Conservation (phyloP, 2,113 vertebrate species). For the Xiphophorus couchianus region DNA sequence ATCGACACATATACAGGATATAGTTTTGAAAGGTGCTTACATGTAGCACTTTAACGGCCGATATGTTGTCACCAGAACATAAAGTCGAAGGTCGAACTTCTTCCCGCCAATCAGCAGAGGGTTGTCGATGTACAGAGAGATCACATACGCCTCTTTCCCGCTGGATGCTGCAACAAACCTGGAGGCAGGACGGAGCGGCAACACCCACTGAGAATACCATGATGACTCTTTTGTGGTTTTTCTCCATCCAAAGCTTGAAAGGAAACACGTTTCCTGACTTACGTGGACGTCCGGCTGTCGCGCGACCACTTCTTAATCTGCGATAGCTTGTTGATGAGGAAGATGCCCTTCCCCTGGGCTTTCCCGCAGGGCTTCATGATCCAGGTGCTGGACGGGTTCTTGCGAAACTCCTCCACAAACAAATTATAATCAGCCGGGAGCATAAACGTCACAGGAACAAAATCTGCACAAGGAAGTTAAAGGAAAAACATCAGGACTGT, state of each 20-base stretch:
- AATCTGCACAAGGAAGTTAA: slow-evolving; percentile 80
- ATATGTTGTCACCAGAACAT: slow-evolving; percentile 94
- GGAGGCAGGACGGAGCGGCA: slow-evolving; percentile 1
- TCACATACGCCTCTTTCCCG: slow-evolving; percentile 96
- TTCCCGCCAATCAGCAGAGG: slow-evolving; percentile 94
- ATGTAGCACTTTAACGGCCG: slow-evolving; percentile 96
- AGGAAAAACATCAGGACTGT: background rate
- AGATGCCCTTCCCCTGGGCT: slow-evolving; percentile 98
- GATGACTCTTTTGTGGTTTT: background rate
- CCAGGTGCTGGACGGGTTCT: slow-evolving; percentile 97
- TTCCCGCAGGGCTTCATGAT: slow-evolving; percentile 99
- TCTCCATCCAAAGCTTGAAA: too few relatives aligned
- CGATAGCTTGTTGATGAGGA: slow-evolving; percentile 98
- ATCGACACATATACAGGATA: background rate
- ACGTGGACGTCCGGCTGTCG: slow-evolving; percentile 96
- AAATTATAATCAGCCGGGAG: slow-evolving; percentile 96
- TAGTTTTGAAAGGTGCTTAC: slow-evolving; percentile 77
- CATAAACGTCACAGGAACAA: slow-evolving; percentile 98
- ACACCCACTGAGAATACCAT: slow-evolving; percentile 2
- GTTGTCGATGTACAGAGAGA: slow-evolving; percentile 96
- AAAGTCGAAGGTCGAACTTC: slow-evolving; percentile 96
- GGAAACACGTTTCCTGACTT: slow-evolving; percentile 55
- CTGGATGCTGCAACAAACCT: slow-evolving; percentile 90
- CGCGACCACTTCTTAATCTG: slow-evolving; percentile 99
- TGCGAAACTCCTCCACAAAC: slow-evolving; percentile 97